Evolutionary conservation across 2,113 vertebrate genomes (phyloP).

Genomic region (Tursiops truncatus): DNA sequence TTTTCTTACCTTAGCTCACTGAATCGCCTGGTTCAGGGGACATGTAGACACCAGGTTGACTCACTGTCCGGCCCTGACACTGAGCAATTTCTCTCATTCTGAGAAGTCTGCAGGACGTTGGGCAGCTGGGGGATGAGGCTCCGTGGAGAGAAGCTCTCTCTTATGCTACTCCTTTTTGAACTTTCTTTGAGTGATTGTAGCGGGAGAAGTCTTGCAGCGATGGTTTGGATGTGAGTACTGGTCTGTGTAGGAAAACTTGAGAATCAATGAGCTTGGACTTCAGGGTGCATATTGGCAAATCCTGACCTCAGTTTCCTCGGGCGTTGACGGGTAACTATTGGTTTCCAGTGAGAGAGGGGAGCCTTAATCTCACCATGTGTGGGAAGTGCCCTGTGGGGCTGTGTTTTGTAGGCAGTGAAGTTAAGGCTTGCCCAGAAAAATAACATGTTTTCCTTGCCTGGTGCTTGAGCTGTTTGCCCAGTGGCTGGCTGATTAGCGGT

Average conservation of each 20-base stretch:
- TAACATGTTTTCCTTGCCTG: conserved; percentile 78
- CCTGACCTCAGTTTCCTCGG: conserved; percentile 68
- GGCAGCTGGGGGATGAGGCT: background rate
- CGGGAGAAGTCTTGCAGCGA: background rate
- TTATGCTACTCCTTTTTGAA: background rate
- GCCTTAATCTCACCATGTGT: conserved; percentile 76
- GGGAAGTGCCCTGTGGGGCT: conserved; percentile 74
- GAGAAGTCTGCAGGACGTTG: background rate
- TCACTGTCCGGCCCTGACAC: background rate
- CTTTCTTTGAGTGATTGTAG: background rate
- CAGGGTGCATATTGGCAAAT: background rate
- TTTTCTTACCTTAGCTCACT: conserved; percentile 43
- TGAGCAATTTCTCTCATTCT: background rate
- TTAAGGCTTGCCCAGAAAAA: conserved; percentile 82
- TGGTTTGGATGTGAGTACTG: background rate
- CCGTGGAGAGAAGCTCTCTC: background rate
- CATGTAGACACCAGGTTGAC: background rate
- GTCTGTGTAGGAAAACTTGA: background rate
- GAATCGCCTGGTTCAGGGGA: background rate
- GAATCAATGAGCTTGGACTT: background rate
- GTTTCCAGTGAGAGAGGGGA: conserved; percentile 78
- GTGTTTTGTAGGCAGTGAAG: conserved; percentile 77
- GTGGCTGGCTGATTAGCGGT: conserved; percentile 72
- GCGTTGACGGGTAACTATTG: conserved; percentile 80
- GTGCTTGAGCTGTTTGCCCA: conserved; percentile 69